Conservation (phyloP, 35 echinoderm and acorn worm genomes). For the Acanthaster planci region DNA sequence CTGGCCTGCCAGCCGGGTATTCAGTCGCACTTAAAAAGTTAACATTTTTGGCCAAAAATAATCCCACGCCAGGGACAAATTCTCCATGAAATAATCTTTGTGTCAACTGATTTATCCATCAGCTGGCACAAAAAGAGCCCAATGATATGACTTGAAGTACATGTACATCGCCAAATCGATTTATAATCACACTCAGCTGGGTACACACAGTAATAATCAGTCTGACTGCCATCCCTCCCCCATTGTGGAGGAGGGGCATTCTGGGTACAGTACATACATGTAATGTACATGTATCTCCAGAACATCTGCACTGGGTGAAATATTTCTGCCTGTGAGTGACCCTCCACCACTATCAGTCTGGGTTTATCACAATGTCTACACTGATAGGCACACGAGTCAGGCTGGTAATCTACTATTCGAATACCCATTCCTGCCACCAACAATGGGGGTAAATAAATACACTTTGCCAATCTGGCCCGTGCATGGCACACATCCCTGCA, state of each 20-base stretch:
- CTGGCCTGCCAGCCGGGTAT: too few relatives aligned
- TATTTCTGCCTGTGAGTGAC: background rate
- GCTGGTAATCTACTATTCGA: background rate
- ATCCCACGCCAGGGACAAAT: too few relatives aligned
- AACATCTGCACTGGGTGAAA: background rate
- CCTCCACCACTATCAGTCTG: background rate
- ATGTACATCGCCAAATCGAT: background rate
- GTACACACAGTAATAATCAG: background rate
- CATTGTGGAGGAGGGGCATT: too few relatives aligned
- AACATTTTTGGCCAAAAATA: background rate
- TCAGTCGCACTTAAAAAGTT: too few relatives aligned
- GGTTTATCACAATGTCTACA: conserved; percentile 16
- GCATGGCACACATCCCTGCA: conserved; percentile 16
- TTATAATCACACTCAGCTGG: conserved; percentile 10
- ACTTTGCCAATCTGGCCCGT: conserved; percentile 3
- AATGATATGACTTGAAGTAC: background rate
- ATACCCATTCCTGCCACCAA: background rate
- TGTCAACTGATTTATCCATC: too few relatives aligned
- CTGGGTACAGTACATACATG: background rate
- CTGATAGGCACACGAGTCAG: background rate
- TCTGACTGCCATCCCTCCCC: too few relatives aligned
- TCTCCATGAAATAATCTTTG: too few relatives aligned
- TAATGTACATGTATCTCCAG: background rate
- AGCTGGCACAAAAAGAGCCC: too few relatives aligned
- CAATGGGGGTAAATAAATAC: conserved; percentile 22